Evolutionary conservation across 2,888 invertebrate species (phyloP).

Genomic region (Cheiracanthium punctorium): DNA sequence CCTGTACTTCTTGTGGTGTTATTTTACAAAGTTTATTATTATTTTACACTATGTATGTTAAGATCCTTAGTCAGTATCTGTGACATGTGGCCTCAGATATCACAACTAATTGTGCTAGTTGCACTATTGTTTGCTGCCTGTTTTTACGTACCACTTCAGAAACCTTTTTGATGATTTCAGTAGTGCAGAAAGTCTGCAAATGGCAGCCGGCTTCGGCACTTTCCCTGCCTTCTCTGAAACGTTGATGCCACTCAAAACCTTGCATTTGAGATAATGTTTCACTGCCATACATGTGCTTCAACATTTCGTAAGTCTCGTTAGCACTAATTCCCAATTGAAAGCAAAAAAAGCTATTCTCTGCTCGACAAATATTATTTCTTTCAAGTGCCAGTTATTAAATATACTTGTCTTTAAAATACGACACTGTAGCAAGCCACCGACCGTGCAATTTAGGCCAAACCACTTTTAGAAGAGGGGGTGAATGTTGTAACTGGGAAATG

Average conservation of each 20-base stretch:
- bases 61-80: background rate
- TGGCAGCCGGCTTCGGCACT: background rate
- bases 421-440: background rate
- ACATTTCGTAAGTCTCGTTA: background rate
- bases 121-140: background rate
- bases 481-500: background rate
- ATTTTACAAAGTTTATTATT: no score
- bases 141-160: background rate
- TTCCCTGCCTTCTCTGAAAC: slow-evolving; percentile 18
- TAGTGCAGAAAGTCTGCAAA: background rate
- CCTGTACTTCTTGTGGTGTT: no score
- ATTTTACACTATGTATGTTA: background rate
- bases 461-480: slow-evolving; percentile 5
- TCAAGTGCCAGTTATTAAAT: background rate
- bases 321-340: background rate
- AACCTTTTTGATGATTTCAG: slow-evolving; percentile 12
- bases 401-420: background rate
- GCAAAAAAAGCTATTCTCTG: background rate
- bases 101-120: background rate
- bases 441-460: background rate
- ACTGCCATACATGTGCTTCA: background rate
- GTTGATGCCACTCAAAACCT: background rate
- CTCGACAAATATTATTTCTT: background rate
- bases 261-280: background rate
- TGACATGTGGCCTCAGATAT: background rate